phyloP scores from a whole-genome alignment of 2,888 invertebrate species.

The Eulithis testata region DNA sequence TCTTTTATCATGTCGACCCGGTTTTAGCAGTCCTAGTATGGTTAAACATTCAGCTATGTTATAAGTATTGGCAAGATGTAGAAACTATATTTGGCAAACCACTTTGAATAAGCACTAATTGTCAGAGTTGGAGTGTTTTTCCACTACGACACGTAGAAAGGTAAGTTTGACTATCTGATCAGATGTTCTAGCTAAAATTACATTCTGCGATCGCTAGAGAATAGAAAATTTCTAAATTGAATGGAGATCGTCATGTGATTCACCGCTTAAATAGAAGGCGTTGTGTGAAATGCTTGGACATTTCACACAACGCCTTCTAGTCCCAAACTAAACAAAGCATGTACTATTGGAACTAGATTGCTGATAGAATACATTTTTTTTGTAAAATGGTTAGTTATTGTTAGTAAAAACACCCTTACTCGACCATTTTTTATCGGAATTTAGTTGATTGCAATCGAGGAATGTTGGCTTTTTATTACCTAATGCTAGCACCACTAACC shows the following conservation, averaged over 20 bases:
- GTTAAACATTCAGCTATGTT: conserved; percentile 24
- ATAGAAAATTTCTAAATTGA: no score
- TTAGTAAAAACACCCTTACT: background rate
- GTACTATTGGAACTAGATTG: no score
- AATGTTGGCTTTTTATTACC: conserved; percentile 63
- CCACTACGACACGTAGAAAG: background rate
- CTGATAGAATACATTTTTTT: no score
- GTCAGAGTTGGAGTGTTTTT: background rate
- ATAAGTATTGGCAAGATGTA: conserved; percentile 66
- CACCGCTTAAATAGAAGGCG: no score
- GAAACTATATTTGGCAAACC: conserved; percentile 59
- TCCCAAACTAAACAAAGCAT: no score
- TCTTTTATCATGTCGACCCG: background rate
- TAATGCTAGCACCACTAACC: conserved; percentile 66
- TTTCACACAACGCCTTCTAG: no score
- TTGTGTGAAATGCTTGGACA: no score
- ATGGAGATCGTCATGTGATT: no score
- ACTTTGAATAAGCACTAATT: conserved; percentile 44
- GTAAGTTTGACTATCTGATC: no score
- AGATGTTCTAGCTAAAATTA: no score
- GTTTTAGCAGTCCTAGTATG: background rate
- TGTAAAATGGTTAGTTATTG: no score
- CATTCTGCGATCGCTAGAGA: no score
- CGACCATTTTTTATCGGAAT: conserved; percentile 25
- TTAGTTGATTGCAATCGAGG: conserved; percentile 48